Conservation (phyloP, 2,797 vertebrate species). For the Amphiprion clarkii region DNA sequence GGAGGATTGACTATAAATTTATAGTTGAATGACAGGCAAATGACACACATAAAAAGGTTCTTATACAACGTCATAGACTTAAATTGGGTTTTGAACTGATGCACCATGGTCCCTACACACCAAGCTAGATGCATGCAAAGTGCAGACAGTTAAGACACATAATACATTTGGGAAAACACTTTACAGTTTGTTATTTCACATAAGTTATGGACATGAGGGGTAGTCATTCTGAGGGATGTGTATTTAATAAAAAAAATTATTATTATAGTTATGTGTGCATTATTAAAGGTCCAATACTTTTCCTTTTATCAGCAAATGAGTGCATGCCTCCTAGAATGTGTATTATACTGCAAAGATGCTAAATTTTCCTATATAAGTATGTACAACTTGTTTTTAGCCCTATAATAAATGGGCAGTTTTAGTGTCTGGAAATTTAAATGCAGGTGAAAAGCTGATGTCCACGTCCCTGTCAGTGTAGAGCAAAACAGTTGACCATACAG, state of each 20-base stretch:
- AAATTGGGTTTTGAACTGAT: background rate
- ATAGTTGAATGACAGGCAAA: slow-evolving; percentile 5
- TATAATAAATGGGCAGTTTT: no score
- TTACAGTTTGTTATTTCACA: background rate
- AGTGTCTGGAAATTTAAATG: no score
- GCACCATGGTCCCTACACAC: background rate
- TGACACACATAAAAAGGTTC: background rate
- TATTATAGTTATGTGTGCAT: background rate
- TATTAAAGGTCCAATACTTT: background rate
- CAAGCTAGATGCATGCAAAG: background rate
- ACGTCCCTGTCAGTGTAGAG: no score
- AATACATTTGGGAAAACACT: background rate
- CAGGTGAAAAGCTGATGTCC: no score
- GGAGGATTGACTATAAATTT: background rate
- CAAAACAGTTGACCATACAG: no score
- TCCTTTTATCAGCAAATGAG: no score
- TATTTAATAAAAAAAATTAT: background rate
- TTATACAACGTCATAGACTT: background rate
- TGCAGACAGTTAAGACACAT: background rate
- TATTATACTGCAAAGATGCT: no score
- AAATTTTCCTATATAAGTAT: no score
- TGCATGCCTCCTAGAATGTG: no score
- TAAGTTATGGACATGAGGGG: background rate
- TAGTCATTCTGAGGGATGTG: background rate
- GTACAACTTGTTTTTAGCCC: no score